Percentiles rank a stretch among this genome's conserved stretches.
phyloP scores from a whole-genome alignment of 1,140 invertebrate genomes.

The Heliconius himera region DNA sequence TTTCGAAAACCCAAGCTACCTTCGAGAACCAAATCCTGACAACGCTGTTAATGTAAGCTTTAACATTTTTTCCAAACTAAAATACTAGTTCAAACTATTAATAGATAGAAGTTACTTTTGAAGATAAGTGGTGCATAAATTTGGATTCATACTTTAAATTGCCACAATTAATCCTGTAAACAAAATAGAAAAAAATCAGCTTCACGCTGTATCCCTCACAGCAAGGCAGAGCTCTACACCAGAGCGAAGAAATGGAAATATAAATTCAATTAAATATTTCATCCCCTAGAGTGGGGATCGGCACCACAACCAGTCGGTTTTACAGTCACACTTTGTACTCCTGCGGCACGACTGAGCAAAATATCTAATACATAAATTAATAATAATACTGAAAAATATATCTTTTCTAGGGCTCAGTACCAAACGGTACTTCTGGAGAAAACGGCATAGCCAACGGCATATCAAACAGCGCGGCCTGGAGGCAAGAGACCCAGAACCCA shows the following conservation, averaged over 20 bases:
- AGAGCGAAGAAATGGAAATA: too few species aligned
- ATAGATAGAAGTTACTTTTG: not conserved
- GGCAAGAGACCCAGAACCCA: slow-evolving; percentile 82
- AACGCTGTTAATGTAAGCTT: slow-evolving; percentile 84
- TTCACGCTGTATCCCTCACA: too few species aligned
- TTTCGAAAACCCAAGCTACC: slow-evolving; percentile 93
- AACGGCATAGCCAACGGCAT: slow-evolving; percentile 62
- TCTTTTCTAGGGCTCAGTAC: slow-evolving; percentile 53
- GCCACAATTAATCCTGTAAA: too few species aligned
- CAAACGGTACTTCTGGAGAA: slow-evolving; percentile 61
- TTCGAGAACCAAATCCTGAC: slow-evolving; percentile 88
- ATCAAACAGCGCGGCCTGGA: slow-evolving; percentile 77
- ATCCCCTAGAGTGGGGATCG: too few species aligned
- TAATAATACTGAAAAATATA: not conserved
- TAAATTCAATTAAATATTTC: too few species aligned
- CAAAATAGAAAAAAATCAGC: too few species aligned
- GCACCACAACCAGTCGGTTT: too few species aligned
- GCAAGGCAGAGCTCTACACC: too few species aligned
- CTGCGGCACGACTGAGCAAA: too few species aligned
- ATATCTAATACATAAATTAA: not conserved
- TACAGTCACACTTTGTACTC: too few species aligned
- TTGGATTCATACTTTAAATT: too few species aligned
- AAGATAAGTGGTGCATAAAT: not conserved
- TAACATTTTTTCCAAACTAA: not conserved
- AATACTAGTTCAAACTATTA: not conserved